Conservation (phyloP, 2,888 invertebrate genomes). For the Belgica antarctica region DNA sequence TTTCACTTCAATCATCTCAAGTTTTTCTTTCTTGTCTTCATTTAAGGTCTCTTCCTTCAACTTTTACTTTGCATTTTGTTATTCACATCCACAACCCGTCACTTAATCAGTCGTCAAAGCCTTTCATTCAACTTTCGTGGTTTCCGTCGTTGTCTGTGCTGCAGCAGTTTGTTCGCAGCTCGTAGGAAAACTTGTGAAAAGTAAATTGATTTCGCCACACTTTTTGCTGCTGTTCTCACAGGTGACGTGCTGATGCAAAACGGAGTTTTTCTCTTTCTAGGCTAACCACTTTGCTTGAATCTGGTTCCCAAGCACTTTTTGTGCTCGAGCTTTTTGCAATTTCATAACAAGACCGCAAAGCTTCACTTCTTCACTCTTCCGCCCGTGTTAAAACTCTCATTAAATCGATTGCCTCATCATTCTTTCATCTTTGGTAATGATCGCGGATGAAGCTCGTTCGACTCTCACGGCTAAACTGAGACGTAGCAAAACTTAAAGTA, state of each 20-base stretch:
- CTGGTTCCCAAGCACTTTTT: slow-evolving; percentile 28
- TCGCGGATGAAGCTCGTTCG: background rate
- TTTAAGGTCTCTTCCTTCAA: no score
- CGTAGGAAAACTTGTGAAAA: background rate
- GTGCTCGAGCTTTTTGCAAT: background rate
- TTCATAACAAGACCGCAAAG: background rate
- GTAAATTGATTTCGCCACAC: slow-evolving; percentile 1
- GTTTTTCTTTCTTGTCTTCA: no score
- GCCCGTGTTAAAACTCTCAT: slow-evolving; percentile 7
- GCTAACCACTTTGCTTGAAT: slow-evolving; percentile 15
- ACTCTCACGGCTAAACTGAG: slow-evolving; percentile 15
- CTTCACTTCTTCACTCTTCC: background rate
- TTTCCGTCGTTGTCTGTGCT: background rate
- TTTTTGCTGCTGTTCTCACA: background rate
- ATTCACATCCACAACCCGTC: slow-evolving; percentile 6
- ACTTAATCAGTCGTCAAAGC: slow-evolving; percentile 9
- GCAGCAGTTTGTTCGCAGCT: slow-evolving; percentile 1
- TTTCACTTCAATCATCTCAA: no score
- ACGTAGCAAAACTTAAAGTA: background rate
- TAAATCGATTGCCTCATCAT: slow-evolving; percentile 21
- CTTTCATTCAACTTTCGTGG: background rate
- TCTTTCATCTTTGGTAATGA: slow-evolving; percentile 19
- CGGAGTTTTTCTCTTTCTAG: slow-evolving; percentile 12
- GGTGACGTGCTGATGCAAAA: background rate
- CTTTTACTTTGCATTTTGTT: background rate